Percentiles rank a stretch among this genome's conserved stretches.
phyloP scores from a whole-genome alignment of 2,113 vertebrate species.

The Hucho hucho region DNA sequence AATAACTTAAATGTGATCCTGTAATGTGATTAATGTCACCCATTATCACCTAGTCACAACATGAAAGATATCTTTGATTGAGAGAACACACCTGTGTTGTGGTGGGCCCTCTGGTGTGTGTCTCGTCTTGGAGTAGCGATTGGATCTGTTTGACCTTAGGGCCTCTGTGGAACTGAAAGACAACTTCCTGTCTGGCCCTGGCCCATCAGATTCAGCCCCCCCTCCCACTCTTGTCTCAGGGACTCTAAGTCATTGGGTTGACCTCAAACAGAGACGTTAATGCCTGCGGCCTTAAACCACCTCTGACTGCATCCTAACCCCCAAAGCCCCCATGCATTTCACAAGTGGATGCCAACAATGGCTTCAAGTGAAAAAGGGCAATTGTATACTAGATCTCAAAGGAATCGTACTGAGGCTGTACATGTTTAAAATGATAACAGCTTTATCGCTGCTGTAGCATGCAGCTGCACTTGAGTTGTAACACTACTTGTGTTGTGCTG shows the following conservation, averaged over 20 bases:
- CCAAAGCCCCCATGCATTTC: neutral
- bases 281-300: slow-evolving; percentile 12
- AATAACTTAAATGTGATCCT: no score
- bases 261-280: slow-evolving; percentile 27
- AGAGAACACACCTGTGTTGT: neutral
- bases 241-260: slow-evolving; percentile 13
- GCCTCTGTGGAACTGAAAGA: neutral
- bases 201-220: neutral
- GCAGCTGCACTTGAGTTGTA: neutral
- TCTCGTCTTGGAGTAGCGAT: neutral
- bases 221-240: neutral
- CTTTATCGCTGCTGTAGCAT: neutral
- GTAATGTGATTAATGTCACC: no score
- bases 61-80: neutral
- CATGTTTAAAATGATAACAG: neutral
- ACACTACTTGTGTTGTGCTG: neutral
- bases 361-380: neutral
- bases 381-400: neutral
- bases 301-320: neutral
- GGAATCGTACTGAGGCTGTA: neutral
- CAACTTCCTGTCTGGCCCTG: slow-evolving; percentile 7
- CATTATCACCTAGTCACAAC: neutral
- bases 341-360: neutral
- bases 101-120: neutral
- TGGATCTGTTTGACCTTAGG: neutral